phyloP scores from a whole-genome alignment of 2,888 invertebrate species.

The Melanostoma mellinum region DNA sequence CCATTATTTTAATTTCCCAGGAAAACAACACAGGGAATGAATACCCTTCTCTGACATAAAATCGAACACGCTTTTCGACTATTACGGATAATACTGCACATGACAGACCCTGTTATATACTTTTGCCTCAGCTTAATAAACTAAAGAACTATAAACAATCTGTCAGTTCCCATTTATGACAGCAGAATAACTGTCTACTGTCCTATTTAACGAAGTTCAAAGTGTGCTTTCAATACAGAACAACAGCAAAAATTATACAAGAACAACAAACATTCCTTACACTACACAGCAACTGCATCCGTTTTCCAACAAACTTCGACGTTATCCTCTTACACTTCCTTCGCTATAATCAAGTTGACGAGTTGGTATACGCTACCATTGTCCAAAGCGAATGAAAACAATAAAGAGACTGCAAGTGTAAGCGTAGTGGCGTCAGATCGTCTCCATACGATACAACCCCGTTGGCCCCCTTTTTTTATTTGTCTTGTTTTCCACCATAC shows the following conservation, averaged over 20 bases:
- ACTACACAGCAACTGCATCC: conserved; percentile 1
- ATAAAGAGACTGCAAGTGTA: conserved; percentile 16
- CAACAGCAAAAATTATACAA: no score
- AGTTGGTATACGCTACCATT: no score
- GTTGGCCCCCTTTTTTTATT: conserved; percentile 2
- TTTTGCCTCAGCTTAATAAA: no score
- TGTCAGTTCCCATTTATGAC: neutral
- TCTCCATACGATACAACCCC: conserved; percentile 54
- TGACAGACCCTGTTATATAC: no score
- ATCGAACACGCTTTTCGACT: no score
- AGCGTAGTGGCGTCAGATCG: conserved; percentile 60
- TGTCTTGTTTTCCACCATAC: conserved; percentile 48
- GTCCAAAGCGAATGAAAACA: neutral
- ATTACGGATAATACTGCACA: no score
- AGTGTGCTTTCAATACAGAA: conserved; percentile 11
- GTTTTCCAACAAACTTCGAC: conserved; percentile 42
- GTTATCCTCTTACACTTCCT: conserved; percentile 45
- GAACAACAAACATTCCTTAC: no score
- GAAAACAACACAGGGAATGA: no score
- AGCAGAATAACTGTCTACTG: conserved; percentile 1
- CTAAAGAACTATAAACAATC: neutral
- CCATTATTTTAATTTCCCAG: no score
- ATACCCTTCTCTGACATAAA: no score
- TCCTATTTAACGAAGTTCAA: conserved; percentile 47
- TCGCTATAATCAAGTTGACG: neutral